These are phyloP conservation scores for Ceyx margarethae DNA, from an alignment of 2,113 vertebrate genomes.

Conservation along the genomic window DNA sequence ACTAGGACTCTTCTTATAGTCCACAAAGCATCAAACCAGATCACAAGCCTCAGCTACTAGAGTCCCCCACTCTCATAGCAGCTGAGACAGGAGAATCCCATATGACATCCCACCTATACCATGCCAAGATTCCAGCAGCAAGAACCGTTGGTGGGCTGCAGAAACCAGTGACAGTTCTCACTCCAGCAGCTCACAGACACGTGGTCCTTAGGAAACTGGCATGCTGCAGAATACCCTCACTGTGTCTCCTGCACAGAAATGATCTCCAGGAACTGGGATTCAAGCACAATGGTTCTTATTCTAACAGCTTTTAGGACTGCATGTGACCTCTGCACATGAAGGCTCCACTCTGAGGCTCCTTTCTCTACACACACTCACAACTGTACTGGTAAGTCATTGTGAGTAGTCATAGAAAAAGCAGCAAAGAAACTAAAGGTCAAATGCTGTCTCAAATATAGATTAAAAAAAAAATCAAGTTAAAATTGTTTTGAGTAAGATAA, in stretches of 20 bases:
- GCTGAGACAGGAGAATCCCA: not conserved
- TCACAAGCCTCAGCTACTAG: not conserved
- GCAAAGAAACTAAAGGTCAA: not conserved
- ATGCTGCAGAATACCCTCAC: not conserved
- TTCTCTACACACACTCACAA: not conserved
- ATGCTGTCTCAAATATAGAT: not conserved
- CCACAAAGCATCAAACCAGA: not conserved
- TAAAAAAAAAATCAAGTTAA: not conserved
- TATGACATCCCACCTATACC: not conserved
- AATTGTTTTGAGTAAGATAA: not conserved
- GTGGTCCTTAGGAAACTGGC: not conserved
- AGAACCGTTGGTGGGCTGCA: not conserved
- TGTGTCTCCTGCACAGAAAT: accelerated
- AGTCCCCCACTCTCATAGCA: not conserved
- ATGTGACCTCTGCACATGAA: accelerated
- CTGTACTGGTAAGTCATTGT: not conserved
- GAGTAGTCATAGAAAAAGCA: not conserved
- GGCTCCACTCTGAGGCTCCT: not conserved
- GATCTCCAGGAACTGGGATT: not conserved
- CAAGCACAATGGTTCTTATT: not conserved
- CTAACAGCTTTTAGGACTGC: not conserved
- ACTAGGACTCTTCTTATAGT: not conserved
- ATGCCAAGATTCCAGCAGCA: not conserved
- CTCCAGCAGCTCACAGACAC: not conserved
- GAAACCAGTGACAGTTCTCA: not conserved